Evolutionary conservation across 1,140 invertebrate genomes (phyloP).

Genomic region (Atopsyche davidsoni): DNA sequence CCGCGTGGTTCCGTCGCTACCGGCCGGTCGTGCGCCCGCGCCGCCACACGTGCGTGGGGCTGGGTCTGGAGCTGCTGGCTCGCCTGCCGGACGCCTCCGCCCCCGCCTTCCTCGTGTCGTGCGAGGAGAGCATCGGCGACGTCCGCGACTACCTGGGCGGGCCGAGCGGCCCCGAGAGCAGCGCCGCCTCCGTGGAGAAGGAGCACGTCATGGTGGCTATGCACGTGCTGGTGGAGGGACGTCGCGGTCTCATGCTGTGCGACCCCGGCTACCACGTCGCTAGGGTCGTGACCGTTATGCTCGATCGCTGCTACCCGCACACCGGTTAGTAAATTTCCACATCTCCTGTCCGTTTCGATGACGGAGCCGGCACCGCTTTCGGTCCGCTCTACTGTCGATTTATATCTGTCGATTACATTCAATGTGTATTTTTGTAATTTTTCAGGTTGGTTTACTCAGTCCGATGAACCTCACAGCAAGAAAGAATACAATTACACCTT

Average conservation of each 20-base stretch:
- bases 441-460: conserved; percentile 75
- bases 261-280: conserved; percentile 89
- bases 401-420: background rate
- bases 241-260: conserved; percentile 69
- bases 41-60: conserved; percentile 82
- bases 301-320: conserved; percentile 75
- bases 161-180: conserved; percentile 48
- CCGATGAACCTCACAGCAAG: conserved; percentile 61
- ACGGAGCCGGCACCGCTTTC: too few species aligned
- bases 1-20: conserved; percentile 66
- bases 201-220: conserved; percentile 84
- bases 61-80: conserved; percentile 71
- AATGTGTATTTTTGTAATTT: conserved; percentile 7
- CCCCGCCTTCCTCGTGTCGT: conserved; percentile 69
- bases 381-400: background rate
- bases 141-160: conserved; percentile 59
- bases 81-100: conserved; percentile 57
- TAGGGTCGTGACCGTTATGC: conserved; percentile 79
- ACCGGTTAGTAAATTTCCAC: conserved; percentile 52
- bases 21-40: conserved; percentile 67
- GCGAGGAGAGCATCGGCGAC: conserved; percentile 76
- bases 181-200: conserved; percentile 67
- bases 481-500: conserved; percentile 79
- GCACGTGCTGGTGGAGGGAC: conserved; percentile 63
- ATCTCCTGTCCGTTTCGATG: background rate